These are phyloP conservation scores for Menidia beryllina DNA, from an alignment of 2,113 vertebrate genomes.

Conservation along the genomic window DNA sequence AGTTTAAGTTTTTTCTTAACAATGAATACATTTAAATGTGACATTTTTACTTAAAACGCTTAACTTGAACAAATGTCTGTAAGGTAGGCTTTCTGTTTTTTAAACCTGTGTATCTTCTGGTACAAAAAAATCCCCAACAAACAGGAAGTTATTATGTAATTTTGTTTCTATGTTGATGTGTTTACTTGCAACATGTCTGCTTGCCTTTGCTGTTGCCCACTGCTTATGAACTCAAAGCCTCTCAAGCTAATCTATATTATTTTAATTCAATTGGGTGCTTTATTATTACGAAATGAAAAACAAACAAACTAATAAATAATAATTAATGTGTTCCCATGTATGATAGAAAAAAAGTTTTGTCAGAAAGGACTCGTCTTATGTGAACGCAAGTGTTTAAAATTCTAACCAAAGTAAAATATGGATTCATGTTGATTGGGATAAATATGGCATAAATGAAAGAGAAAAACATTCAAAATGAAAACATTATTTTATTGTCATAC, in stretches of 20 bases:
- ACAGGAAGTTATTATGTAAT: too few relatives aligned
- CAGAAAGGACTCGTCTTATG: background rate
- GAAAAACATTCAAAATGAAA: constrained; percentile 84
- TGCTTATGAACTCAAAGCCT: background rate
- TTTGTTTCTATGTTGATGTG: too few relatives aligned
- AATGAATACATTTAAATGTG: too few relatives aligned
- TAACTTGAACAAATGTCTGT: background rate
- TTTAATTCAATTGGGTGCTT: too few relatives aligned
- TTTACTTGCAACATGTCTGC: too few relatives aligned
- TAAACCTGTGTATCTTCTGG: background rate
- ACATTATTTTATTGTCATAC: constrained; percentile 85
- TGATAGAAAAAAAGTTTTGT: background rate
- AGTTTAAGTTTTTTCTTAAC: too few relatives aligned
- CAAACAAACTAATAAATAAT: background rate
- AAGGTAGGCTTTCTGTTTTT: background rate
- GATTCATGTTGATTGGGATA: constrained; percentile 58
- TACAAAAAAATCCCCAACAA: too few relatives aligned
- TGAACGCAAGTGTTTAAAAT: constrained; percentile 22
- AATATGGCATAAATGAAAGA: constrained; percentile 76
- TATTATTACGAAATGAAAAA: background rate
- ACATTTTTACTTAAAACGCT: too few relatives aligned
- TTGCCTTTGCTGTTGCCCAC: background rate
- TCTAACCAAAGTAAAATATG: constrained; percentile 77
- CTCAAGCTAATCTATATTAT: background rate
- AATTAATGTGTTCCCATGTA: background rate